Conservation (phyloP, 2,113 vertebrate genomes). For the Heteronetta atricapilla region DNA sequence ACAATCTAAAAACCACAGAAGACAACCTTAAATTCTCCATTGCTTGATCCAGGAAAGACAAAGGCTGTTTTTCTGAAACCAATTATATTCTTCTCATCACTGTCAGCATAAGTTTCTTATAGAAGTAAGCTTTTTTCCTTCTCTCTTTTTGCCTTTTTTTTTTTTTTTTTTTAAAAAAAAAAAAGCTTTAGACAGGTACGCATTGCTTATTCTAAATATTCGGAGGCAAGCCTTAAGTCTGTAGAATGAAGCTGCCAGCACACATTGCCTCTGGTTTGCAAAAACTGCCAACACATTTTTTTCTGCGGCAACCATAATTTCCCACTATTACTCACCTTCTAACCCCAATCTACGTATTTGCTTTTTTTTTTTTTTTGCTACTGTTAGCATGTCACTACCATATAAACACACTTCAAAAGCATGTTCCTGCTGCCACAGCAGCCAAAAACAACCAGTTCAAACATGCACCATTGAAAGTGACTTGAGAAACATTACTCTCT, state of each 20-base stretch:
- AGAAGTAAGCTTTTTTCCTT: neutral
- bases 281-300: neutral
- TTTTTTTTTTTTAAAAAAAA: neutral
- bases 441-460: constrained; percentile 9
- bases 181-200: neutral
- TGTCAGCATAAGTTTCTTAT: neutral
- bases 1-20: neutral
- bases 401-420: neutral
- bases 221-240: neutral
- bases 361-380: neutral
- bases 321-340: constrained; percentile 17
- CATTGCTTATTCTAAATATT: neutral
- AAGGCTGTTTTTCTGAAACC: neutral
- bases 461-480: neutral
- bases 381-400: neutral
- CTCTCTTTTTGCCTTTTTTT: neutral
- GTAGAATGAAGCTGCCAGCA: neutral
- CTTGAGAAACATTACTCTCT: neutral
- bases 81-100: neutral
- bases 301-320: neutral
- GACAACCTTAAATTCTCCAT: neutral
- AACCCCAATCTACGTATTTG: neutral
- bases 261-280: neutral
- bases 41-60: neutral
- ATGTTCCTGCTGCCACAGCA: neutral